These are phyloP conservation scores for Pseudorectes ferrugineus DNA, from an alignment of 2,113 vertebrate species.

Conservation along the genomic window DNA sequence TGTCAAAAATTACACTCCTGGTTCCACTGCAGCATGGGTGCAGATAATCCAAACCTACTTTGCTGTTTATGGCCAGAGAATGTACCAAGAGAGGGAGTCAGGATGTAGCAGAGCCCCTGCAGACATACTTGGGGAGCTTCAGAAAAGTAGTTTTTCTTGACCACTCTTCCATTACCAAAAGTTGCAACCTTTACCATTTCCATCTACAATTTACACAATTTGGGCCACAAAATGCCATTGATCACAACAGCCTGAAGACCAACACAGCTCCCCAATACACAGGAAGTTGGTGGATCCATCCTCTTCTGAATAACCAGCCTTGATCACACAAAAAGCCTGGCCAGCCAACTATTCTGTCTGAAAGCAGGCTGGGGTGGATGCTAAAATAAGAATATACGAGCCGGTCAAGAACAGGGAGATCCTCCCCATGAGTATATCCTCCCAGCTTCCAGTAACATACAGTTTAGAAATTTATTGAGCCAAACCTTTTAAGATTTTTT, in stretches of 20 bases:
- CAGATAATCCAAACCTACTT: neutral
- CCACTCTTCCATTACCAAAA: neutral
- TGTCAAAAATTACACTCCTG: neutral
- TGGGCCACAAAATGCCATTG: neutral
- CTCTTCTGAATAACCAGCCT: neutral
- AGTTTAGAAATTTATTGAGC: neutral
- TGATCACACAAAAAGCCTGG: accelerated
- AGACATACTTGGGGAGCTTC: neutral
- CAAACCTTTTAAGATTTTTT: neutral
- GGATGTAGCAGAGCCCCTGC: neutral
- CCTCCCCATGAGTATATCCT: neutral
- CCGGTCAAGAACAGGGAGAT: neutral
- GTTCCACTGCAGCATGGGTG: neutral
- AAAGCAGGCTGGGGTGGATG: neutral
- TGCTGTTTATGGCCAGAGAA: neutral
- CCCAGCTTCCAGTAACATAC: neutral
- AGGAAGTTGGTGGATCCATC: neutral
- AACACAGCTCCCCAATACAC: accelerated
- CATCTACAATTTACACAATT: accelerated
- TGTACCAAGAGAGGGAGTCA: neutral
- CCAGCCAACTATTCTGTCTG: neutral
- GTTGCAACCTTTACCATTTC: neutral
- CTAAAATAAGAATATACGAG: neutral
- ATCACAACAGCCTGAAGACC: neutral
- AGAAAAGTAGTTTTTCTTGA: neutral